Base-by-base conservation (phyloP, 2,888 invertebrate genomes). In the Dorcus parallelipipedus region DNA sequence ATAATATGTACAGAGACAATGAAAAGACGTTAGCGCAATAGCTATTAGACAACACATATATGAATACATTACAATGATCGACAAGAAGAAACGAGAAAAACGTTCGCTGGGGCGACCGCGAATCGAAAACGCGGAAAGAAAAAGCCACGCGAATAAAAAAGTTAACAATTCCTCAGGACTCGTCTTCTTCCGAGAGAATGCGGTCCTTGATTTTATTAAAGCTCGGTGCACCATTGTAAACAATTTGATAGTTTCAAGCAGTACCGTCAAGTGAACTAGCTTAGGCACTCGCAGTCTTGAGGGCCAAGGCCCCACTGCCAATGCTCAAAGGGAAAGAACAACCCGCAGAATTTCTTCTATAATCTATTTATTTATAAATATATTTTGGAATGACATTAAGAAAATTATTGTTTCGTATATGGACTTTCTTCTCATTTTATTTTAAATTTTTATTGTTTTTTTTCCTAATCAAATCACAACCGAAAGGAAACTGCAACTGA, bases 1-100 rank as follows among this genome's bases (percentile, higher is more conserved):
- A 76, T 75, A 77, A 77, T 78, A 78, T 78, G 68, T 78, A 78
- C 78, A 77, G 71, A 73, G 71, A 73, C 71, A 73, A 65, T 69
- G 73, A 70, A 67, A 73, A 73, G 74, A 66, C 70, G 74, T 76
- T 76, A 76, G 74, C 73, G 68, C 70, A 72, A 68, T 67, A 62
- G 65, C 66, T 64, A 63, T 66, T 63, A 66, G 64, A 65, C 64
- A 65, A 69, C 67, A 68, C 63, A 45, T 45, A 61, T 58, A 61
- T 58, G 61, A 61, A 59, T 63, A 65, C 65, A 64, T 64, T 64
- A 65, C 66, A 64, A 52, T 59, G 59, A 59, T 60, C 49, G 52
- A 56, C 54, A 54, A 56, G 52, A 51, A 20, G 49, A 49, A 50
- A 59, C 49, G 52, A 52, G 26, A 7, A 33, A 7, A 33, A 33